Evolutionary conservation across 2,113 vertebrate genomes (phyloP).

Genomic region (Plecotus auritus): DNA sequence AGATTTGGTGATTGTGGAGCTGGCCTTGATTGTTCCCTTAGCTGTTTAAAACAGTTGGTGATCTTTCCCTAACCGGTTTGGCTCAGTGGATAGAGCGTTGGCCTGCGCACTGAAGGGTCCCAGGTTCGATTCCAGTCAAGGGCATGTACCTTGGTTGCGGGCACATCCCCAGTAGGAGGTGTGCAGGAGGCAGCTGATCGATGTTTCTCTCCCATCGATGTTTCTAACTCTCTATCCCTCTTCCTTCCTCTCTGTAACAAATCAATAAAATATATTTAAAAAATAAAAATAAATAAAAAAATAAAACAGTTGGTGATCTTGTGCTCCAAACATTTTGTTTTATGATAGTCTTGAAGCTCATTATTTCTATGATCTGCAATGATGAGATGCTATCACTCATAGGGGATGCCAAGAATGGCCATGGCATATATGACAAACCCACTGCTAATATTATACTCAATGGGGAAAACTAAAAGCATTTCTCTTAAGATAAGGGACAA

Average conservation of each 20-base stretch:
- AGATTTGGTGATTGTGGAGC: conserved; percentile 81
- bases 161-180: no score
- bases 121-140: no score
- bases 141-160: no score
- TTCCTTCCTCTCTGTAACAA: no score
- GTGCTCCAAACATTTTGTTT: conserved; percentile 90
- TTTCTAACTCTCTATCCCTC: no score
- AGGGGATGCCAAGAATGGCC: conserved; percentile 67
- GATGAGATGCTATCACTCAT: conserved; percentile 74
- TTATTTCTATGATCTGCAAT: conserved; percentile 90
- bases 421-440: conserved; percentile 16
- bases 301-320: conserved; percentile 90
- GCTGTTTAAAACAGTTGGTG: conserved; percentile 87
- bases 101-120: no score
- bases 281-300: no score
- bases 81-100: no score
- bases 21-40: conserved; percentile 93
- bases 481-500: neutral
- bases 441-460: neutral
- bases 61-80: no score
- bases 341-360: conserved; percentile 90
- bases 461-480: neutral
- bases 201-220: no score
- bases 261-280: no score
- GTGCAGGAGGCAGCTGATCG: no score